Conservation (phyloP, 2,797 vertebrate species). For the Anisognathus igniventris region DNA sequence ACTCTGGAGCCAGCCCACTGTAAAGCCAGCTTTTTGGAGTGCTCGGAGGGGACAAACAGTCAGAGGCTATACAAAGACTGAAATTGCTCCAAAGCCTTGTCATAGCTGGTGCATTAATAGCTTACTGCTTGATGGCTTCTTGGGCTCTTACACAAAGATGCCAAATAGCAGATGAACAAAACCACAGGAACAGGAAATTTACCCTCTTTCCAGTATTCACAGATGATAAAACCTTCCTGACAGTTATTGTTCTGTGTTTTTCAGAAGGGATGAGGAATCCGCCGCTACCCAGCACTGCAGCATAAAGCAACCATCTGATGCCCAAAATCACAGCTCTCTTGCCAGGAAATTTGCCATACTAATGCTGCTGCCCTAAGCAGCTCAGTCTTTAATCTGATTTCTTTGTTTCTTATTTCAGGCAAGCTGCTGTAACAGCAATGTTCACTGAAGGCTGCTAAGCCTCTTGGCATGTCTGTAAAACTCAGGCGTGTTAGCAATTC, state of each 20-base stretch:
- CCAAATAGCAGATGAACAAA: background rate
- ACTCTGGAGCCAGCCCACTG: background rate
- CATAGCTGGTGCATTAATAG: background rate
- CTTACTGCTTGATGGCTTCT: background rate
- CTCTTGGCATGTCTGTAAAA: background rate
- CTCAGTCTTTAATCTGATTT: constrained; percentile 17
- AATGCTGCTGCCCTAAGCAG: constrained; percentile 13
- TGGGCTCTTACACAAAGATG: background rate
- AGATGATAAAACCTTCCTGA: constrained; percentile 9
- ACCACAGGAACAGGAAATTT: background rate
- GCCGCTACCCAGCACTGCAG: background rate
- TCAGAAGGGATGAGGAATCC: background rate
- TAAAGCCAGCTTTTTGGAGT: background rate
- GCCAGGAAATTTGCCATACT: constrained; percentile 5
- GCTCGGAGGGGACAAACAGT: background rate
- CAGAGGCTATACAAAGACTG: background rate
- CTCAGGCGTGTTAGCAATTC: background rate
- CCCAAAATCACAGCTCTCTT: background rate
- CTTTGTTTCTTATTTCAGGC: constrained; percentile 26
- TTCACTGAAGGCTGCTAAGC: background rate
- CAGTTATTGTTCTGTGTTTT: background rate
- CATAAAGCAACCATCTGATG: background rate
- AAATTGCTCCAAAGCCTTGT: background rate
- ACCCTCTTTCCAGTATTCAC: background rate
- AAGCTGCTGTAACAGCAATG: background rate